Percentiles rank a stretch among this genome's conserved stretches.
Evolutionary conservation across 1,140 invertebrate species (phyloP).

Genomic region (Aphaenogaster floridana): DNA sequence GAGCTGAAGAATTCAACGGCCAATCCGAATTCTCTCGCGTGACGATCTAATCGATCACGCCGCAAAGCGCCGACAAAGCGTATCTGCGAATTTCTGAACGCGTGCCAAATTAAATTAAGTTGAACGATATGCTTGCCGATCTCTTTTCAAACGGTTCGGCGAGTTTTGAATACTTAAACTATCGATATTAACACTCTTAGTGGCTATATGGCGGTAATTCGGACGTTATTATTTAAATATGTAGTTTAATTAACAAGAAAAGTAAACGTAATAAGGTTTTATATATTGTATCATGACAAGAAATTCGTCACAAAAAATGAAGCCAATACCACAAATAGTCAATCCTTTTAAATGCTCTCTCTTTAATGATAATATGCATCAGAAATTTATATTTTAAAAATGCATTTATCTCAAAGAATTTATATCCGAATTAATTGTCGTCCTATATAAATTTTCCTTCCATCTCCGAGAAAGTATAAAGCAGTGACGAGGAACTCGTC

Average conservation of each 20-base stretch:
- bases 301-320: not conserved
- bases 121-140: slow-evolving; percentile 51
- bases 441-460: slow-evolving; percentile 21
- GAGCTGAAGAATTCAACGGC: slow-evolving; percentile 57
- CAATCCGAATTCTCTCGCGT: slow-evolving; percentile 69
- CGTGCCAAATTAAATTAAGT: slow-evolving; percentile 62
- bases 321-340: not conserved
- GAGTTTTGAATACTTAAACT: slow-evolving; percentile 39
- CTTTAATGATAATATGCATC: not conserved
- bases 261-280: not conserved
- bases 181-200: slow-evolving; percentile 23
- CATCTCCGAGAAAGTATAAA: slow-evolving; percentile 12
- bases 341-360: not conserved
- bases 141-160: slow-evolving; percentile 14
- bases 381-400: not conserved
- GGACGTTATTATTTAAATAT: not conserved
- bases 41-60: slow-evolving; percentile 60
- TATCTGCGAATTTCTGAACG: slow-evolving; percentile 49
- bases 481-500: not conserved
- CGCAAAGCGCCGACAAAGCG: slow-evolving; percentile 60
- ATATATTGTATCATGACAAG: no score
- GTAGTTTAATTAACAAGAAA: not conserved
- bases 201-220: not conserved
- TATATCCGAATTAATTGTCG: not conserved
- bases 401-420: slow-evolving; percentile 11